Percentiles rank a stretch among this genome's conserved stretches.
Conservation (phyloP, 1,140 invertebrate genomes). For the Thaumetopoea pityocampa region DNA sequence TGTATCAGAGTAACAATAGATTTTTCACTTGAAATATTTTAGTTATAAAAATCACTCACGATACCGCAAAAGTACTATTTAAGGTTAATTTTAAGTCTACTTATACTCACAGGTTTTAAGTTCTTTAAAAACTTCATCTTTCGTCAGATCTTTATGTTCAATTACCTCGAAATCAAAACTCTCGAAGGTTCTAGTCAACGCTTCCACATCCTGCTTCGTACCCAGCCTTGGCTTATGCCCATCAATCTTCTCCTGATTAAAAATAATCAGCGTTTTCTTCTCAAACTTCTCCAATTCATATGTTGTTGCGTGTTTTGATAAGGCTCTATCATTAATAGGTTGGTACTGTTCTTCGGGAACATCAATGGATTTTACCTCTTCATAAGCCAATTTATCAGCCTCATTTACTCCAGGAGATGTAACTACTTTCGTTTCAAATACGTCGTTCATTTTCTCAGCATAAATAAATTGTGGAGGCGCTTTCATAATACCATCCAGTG, state of each 20-base stretch:
- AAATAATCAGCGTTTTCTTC: slow-evolving; percentile 51
- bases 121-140: slow-evolving; percentile 34
- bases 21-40: too few relatives aligned
- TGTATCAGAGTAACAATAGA: too few relatives aligned
- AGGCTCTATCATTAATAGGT: slow-evolving; percentile 33
- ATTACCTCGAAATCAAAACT: slow-evolving; percentile 44
- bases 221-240: slow-evolving; percentile 44
- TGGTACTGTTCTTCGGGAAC: background rate
- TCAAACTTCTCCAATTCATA: slow-evolving; percentile 59
- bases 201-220: slow-evolving; percentile 44
- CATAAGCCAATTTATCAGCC: background rate
- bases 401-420: background rate
- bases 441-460: too few relatives aligned
- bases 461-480: too few relatives aligned
- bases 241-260: slow-evolving; percentile 49
- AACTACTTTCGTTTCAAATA: too few relatives aligned
- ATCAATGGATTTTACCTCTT: background rate
- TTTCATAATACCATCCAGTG: background rate
- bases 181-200: slow-evolving; percentile 37
- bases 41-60: too few relatives aligned
- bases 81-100: too few relatives aligned
- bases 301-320: slow-evolving; percentile 39
- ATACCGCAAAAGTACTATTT: too few relatives aligned
- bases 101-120: slow-evolving; percentile 46
- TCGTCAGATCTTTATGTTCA: slow-evolving; percentile 38